Evolutionary conservation across 2,888 invertebrate genomes (phyloP), one percentile per base, ranked within the genome.

Genomic region (Neoascia interrupta): DNA sequence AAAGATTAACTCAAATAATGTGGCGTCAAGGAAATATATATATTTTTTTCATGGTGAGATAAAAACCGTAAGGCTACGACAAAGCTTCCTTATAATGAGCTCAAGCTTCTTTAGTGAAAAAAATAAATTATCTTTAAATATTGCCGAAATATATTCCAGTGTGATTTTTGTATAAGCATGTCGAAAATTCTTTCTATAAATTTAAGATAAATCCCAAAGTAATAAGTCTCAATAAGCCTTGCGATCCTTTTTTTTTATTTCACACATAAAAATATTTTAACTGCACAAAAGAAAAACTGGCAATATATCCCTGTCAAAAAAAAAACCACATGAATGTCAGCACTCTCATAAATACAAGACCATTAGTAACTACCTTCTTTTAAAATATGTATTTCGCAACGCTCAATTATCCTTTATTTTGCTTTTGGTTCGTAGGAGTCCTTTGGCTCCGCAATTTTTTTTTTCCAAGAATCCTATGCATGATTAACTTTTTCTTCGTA

Each of bases 301-400:
- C 36, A 49, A 69, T 69, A 56, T 56, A 75, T 68, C 61, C 21
- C n/a, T 74, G 54, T 39, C 54, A 39, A 54, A 54, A 54, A 54
- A n/a, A 34, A 66, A 60, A 39, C 39, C 53, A 8, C n/a, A 26
- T 34, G 36, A 68, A 16, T 31, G 49, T 43, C 69, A 49, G 51
- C 54, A 43, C 28, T 28, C 49, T 49, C n/a, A 51, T 70, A 63
- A 37, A 56, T 45, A 36, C 43, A 36, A 18, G 28, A 13, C 28
- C 51, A 58, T 60, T 69, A 18, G n/a, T n/a, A n/a, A n/a, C n/a
- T 45, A 8, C 23, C 16, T 39, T 31, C n/a, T 39, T 34, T 16
- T 26, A 2, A 39, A 26, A 64, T 54, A 15, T 45, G n/a, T n/a
- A n/a, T n/a, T n/a, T n/a, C 26, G 10, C 37, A 61, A 56, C 47